Base-by-base conservation (phyloP, 2,797 vertebrate genomes). In the Anabacerthia variegaticeps region DNA sequence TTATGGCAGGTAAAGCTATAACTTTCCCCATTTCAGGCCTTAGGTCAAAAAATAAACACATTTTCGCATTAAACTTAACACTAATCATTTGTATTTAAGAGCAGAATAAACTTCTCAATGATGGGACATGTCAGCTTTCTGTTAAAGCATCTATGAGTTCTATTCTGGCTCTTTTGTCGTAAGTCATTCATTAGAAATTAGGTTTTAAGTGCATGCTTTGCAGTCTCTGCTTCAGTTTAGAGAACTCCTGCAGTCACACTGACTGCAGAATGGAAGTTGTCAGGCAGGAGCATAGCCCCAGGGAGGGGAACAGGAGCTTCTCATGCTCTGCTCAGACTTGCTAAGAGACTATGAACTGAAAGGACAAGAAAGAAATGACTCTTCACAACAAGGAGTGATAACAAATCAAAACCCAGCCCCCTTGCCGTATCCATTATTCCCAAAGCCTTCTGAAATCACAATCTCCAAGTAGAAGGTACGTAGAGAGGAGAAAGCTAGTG, bases 181-280 rank as follows among this genome's bases (percentile, higher is more conserved):
- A 44, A 43, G 9, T 5, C 27, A 58, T 12, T 27, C 3, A 76
- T 30, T 37, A 84, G 10, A 61, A 89, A 65, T n/a, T 6, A 59
- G 3, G 3, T 32, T 75, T 77, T 55, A 39, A 24, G 39, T 16
- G 15, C 9, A 32, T 2, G 7, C 1, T 91, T 74, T 61, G 26
- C 32, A 63, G 4, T 21, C n/a, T 30, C 30, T 75, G 20, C 36
- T 79, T 78, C 66, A 41, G 48, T 69, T 84, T 10, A 39, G 44
- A 16, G 23, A 62, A 73, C 4, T 51, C 27, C 43, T 5, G 0
- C 32, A 39, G 21, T 16, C 0, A 0, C 1, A 1, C 15, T 39
- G 30, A 24, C 58, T 67, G 51, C 22, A 16, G 43, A 75, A 68
- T 0, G 1, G 39, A 55, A 69, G n/a, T 1, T 26, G 14, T 2